Base-by-base conservation (phyloP, 2,888 invertebrate species). In the Dolichomitus sp. region DNA sequence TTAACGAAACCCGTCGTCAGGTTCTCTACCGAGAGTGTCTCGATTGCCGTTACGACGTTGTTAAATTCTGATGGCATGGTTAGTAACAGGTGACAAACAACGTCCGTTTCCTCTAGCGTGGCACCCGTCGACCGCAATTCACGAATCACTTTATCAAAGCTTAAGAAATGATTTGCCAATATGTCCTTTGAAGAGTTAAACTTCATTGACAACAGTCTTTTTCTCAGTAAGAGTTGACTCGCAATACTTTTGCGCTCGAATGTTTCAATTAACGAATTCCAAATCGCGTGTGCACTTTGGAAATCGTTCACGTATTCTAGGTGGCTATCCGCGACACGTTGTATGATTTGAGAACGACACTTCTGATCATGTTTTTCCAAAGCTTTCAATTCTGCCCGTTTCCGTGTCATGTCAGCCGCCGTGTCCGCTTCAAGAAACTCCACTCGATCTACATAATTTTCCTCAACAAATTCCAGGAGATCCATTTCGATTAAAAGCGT, bases 1-100 rank as follows among this genome's bases (percentile, higher is more conserved):
- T 88, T 89, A 7, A 88, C 87, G 73, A 88, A 86, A 12, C 57
- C 69, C n/a, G 86, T 19, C 4, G 84, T 80, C 33, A 87, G 57
- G 42, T 83, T 70, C 0, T 77, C 78, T 1, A 5, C 48, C 4
- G 78, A 45, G 12, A 80, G 23, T 2, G 86, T 85, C 70, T 87
- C 88, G n/a, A 89, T 52, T n/a, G 88, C 87, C 14, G 85, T 87
- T 11, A 87, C 86, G 19, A 88, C 85, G 14, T 77, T 74, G 50
- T 87, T 84, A 59, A 86, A 87, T 72, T 86, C 85, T 57, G 69
- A 57, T 5, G 87, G 86, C 84, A 88, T 84, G 1, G 45, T 45
- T 14, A 14, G 45, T 12, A 45, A n/a, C 12, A 45, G 45, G 45
- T 45, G 45, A n/a, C 45, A 45, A 12, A n/a, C 45, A 12, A 45